Evolutionary conservation across 1,140 invertebrate species (phyloP), one percentile per base, ranked within the genome.

Genomic region (Agraylea sexmaculata): DNA sequence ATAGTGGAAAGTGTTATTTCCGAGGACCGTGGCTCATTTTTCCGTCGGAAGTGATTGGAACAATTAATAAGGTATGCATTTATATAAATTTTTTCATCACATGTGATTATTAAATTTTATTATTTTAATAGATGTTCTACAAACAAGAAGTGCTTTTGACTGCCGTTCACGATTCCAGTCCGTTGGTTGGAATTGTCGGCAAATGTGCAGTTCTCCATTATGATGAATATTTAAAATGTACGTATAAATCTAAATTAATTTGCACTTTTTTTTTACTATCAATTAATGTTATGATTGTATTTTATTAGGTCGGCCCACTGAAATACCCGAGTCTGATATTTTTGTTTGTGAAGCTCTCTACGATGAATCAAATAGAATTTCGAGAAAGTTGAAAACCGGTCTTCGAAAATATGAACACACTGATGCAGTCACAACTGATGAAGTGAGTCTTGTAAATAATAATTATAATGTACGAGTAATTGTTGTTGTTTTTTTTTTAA

Each of bases 311-410:
- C 82, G 95, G 11, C 82, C 84, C 17, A 98, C 93, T 0, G 93
- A 98, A 72, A 83, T 96, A 47, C 65, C 80, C 1, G 95, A 99
- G 62, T 73, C 75, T 37, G 91, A 98, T 65, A 75, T 97, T 4
- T 98, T 78, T 57, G 78, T 99, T 13, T 96, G 91, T 60, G 91
- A 96, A 62, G 89, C 82, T 0, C 73, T 87, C 37, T 97, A 95
- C 55, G 85, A 93, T 54, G 91, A 96, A 61, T 72, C 78, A 12
- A 87, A 86, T 52, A 78, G 83, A 45, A 69, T 83, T 28, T 75
- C 89, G 10, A 71, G 75, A 25, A 87, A 88, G 56, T 61, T 90
- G 1, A 68, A 71, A 35, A 70, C 80, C 12, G 83, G 80, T 3
- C 58, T 88, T 31, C 78, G 90, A 59, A 91, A 88, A 60, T 89